Evolutionary conservation across 2,797 vertebrate genomes (phyloP).

Genomic region (Coilia nasus): DNA sequence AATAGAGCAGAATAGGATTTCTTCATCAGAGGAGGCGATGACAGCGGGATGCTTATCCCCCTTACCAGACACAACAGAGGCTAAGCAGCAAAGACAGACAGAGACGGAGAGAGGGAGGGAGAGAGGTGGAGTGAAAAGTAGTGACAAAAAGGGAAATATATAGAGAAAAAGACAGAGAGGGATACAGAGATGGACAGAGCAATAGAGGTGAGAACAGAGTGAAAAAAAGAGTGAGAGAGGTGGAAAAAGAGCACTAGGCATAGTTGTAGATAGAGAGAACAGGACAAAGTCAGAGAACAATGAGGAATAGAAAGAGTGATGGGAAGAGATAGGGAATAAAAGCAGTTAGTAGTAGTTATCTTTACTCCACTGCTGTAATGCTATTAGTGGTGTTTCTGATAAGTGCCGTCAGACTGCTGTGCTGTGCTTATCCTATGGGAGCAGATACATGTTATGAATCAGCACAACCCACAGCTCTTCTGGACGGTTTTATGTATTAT

Average conservation of each 20-base stretch:
- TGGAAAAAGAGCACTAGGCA: neutral
- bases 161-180: neutral
- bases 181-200: neutral
- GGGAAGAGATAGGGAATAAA: neutral
- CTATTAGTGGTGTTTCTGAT: too few relatives aligned
- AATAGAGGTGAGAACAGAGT: too few relatives aligned
- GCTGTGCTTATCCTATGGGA: too few relatives aligned
- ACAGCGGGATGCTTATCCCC: constrained; percentile 33
- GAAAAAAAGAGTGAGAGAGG: neutral
- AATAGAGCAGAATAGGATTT: constrained; percentile 45
- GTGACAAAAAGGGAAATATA: constrained; percentile 34
- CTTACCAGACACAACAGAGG: constrained; percentile 11
- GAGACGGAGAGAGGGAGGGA: neutral
- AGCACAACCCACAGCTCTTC: too few relatives aligned
- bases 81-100: neutral
- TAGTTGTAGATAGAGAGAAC: neutral
- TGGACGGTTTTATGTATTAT: too few relatives aligned
- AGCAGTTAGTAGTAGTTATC: neutral
- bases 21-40: constrained; percentile 36
- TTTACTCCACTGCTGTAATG: neutral
- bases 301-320: neutral
- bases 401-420: too few relatives aligned
- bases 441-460: too few relatives aligned
- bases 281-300: neutral
- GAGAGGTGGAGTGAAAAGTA: neutral